Conservation (phyloP, 2,113 vertebrate genomes). For the Bubalus kerabau region DNA sequence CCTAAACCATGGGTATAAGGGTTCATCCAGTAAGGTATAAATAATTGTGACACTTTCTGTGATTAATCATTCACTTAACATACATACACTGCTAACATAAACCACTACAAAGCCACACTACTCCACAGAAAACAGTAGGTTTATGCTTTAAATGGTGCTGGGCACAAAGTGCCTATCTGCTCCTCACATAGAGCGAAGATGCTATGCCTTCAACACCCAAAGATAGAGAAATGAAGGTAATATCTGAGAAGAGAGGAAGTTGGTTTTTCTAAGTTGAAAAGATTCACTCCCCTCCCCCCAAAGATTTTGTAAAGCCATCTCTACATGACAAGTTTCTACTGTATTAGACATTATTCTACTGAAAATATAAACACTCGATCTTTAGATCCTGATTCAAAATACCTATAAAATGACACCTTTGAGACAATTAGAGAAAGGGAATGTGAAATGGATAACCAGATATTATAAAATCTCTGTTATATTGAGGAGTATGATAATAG, state of each 20-base stretch:
- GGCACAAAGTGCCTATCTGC: background rate
- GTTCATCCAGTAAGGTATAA: background rate
- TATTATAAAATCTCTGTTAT: conserved; percentile 17
- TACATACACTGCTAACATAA: background rate
- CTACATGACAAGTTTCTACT: background rate
- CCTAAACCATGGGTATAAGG: background rate
- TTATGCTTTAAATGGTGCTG: background rate
- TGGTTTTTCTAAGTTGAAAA: conserved; percentile 16
- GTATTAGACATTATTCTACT: conserved; percentile 1
- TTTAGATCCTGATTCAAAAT: conserved; percentile 21
- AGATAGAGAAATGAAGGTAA: background rate
- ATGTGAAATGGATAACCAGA: background rate
- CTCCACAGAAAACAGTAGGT: background rate
- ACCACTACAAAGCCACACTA: background rate
- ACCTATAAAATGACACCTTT: conserved; percentile 15
- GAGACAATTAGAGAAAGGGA: background rate
- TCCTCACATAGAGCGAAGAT: background rate
- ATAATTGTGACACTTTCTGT: background rate
- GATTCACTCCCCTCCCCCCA: background rate
- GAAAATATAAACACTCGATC: background rate
- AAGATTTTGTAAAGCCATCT: conserved; percentile 7
- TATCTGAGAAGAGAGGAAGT: background rate
- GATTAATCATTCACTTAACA: background rate
- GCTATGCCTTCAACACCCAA: background rate
- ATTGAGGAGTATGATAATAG: background rate